These are phyloP conservation scores for Nerophis lumbriciformis DNA, from an alignment of 2,113 vertebrate species.

Conservation along the genomic window DNA sequence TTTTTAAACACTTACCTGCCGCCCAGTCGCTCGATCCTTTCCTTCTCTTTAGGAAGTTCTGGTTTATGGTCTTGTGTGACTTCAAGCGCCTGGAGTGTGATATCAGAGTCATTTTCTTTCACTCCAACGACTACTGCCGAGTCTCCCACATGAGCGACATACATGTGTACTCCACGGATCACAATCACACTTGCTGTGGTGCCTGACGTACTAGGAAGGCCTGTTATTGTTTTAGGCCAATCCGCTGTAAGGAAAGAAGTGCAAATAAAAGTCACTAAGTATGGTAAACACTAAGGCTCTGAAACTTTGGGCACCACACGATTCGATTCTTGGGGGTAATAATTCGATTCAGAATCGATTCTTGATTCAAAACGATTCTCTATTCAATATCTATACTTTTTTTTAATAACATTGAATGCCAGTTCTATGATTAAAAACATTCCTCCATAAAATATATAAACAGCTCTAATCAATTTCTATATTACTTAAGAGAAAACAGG, in stretches of 20 bases:
- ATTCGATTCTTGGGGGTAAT: too few species aligned
- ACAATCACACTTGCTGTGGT: conserved; percentile 95
- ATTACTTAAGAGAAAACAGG: too few species aligned
- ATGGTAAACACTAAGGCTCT: not conserved
- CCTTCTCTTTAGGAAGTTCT: conserved; percentile 91
- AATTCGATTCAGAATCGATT: too few species aligned
- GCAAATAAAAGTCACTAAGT: not conserved
- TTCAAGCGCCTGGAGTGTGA: conserved; percentile 86
- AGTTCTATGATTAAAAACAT: too few species aligned
- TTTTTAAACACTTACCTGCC: conserved; percentile 78
- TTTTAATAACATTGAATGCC: too few species aligned
- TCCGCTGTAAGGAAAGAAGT: conserved; percentile 71
- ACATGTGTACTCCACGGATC: conserved; percentile 90
- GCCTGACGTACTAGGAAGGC: conserved; percentile 93
- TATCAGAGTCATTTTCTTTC: conserved; percentile 82
- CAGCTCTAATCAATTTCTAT: too few species aligned
- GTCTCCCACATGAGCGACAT: conserved; percentile 93
- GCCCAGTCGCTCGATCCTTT: conserved; percentile 93
- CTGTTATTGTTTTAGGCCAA: conserved; percentile 96
- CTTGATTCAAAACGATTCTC: too few species aligned
- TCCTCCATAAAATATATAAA: too few species aligned
- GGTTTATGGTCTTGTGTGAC: conserved; percentile 98
- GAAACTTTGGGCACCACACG: not conserved
- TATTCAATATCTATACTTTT: too few species aligned
- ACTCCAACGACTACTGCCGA: conserved; percentile 93